Evolutionary conservation across 1,140 invertebrate species (phyloP).

Genomic region (Drosophila tropicalis): DNA sequence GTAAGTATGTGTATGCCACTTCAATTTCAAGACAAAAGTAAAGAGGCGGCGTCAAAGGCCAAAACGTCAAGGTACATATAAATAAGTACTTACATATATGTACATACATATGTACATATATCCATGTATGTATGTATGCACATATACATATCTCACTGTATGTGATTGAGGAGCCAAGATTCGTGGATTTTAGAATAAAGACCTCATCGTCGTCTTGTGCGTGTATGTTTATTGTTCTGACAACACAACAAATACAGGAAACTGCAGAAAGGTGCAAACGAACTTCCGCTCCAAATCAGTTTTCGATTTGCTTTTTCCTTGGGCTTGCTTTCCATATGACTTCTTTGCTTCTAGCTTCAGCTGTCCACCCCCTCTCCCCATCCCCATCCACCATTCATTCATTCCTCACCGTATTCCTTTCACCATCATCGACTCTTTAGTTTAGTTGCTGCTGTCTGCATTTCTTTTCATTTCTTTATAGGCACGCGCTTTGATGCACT

Average conservation of each 20-base stretch:
- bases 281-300: constrained; percentile 81
- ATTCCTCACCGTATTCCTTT: too few relatives aligned
- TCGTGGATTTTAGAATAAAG: constrained; percentile 21
- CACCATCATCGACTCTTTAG: constrained; percentile 16
- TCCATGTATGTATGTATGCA: constrained; percentile 25
- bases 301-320: constrained; percentile 77
- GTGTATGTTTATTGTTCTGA: constrained; percentile 50
- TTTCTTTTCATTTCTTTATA: constrained; percentile 21
- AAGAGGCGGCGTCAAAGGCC: constrained; percentile 66
- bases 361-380: constrained; percentile 9
- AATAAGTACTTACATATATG: constrained; percentile 30
- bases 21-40: constrained; percentile 47
- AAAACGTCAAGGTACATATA: constrained; percentile 62
- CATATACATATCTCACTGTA: neutral
- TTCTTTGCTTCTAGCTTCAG: constrained; percentile 31
- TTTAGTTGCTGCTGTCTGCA: constrained; percentile 36
- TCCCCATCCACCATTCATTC: neutral
- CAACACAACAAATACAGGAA: constrained; percentile 65
- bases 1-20: constrained; percentile 10
- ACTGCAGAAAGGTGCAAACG: constrained; percentile 81
- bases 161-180: constrained; percentile 27
- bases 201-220: constrained; percentile 16
- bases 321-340: constrained; percentile 49
- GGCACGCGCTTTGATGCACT: constrained; percentile 42
- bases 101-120: constrained; percentile 29